Evolutionary conservation across 2,888 invertebrate species (phyloP).

Genomic region (Cephus pulcher): DNA sequence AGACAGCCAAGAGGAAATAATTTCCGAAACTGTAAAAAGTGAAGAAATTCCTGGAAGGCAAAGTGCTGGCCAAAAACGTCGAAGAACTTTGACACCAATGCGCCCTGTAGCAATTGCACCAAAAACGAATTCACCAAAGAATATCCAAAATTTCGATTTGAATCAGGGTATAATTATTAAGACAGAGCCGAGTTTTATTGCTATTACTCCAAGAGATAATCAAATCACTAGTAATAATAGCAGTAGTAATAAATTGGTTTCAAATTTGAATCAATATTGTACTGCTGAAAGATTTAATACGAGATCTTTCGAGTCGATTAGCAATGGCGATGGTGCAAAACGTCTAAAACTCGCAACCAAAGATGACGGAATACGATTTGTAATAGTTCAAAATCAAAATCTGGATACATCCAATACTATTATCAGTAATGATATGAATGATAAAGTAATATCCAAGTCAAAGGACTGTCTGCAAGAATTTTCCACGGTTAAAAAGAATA

Average conservation of each 20-base stretch:
- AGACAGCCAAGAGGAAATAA: slow-evolving; percentile 10
- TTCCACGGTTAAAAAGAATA: slow-evolving; percentile 9
- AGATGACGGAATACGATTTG: slow-evolving; percentile 6
- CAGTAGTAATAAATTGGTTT: slow-evolving; percentile 5
- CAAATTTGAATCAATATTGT: slow-evolving; percentile 3
- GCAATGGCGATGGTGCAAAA: slow-evolving; percentile 7
- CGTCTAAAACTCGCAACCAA: slow-evolving; percentile 15
- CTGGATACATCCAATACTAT: slow-evolving; percentile 10
- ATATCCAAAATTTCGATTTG: slow-evolving; percentile 8
- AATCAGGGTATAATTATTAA: slow-evolving; percentile 7
- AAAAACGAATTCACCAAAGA: slow-evolving; percentile 20
- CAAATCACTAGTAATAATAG: slow-evolving; percentile 8
- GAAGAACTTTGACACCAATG: slow-evolving; percentile 16
- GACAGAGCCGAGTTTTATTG: slow-evolving; percentile 15
- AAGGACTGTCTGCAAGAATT: slow-evolving; percentile 6
- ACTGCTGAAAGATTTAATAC: background rate
- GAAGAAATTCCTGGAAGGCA: background rate
- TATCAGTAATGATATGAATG: background rate
- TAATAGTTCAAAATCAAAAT: slow-evolving; percentile 14
- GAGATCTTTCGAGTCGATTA: background rate
- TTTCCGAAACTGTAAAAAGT: background rate
- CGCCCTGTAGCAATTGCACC: slow-evolving; percentile 20
- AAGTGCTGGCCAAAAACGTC: slow-evolving; percentile 15
- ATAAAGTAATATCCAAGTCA: slow-evolving; percentile 1
- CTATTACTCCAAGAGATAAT: slow-evolving; percentile 8